Evolutionary conservation across 2,113 vertebrate species (phyloP).

Genomic region (Coregonus clupeaformis): DNA sequence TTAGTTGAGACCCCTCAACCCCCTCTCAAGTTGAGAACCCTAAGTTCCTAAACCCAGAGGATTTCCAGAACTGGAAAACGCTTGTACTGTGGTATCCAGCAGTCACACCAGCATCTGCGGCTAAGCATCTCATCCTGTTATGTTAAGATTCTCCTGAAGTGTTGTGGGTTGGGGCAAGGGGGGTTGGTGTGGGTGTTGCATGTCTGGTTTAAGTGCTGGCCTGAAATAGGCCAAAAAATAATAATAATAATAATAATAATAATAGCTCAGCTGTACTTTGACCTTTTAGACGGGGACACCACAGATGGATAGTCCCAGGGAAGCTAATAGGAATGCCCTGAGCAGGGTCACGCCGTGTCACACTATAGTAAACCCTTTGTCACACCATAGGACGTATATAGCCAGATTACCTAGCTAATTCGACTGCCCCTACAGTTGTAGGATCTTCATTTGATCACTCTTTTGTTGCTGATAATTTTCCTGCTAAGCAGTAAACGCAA

Average conservation of each 20-base stretch:
- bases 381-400: background rate
- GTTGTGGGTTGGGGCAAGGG: background rate
- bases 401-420: background rate
- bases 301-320: background rate
- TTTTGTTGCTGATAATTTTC: too few relatives aligned
- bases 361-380: background rate
- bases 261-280: background rate
- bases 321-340: background rate
- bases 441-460: too few relatives aligned
- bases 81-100: too few relatives aligned
- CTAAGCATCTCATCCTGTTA: constrained; percentile 7
- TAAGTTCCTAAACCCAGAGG: background rate
- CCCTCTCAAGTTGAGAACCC: too few relatives aligned
- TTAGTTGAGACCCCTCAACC: too few relatives aligned
- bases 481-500: too few relatives aligned
- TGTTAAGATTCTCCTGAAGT: background rate
- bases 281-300: background rate
- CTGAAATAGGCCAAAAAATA: too few relatives aligned
- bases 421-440: background rate
- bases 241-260: too few relatives aligned
- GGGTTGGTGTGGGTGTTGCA: background rate
- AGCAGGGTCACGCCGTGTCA: background rate
- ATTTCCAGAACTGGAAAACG: background rate
- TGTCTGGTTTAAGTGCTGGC: background rate
- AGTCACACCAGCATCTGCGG: background rate